Evolutionary conservation across 2,113 vertebrate genomes (phyloP), one percentile per base, ranked within the genome.

Genomic region (Ailurus styani): DNA sequence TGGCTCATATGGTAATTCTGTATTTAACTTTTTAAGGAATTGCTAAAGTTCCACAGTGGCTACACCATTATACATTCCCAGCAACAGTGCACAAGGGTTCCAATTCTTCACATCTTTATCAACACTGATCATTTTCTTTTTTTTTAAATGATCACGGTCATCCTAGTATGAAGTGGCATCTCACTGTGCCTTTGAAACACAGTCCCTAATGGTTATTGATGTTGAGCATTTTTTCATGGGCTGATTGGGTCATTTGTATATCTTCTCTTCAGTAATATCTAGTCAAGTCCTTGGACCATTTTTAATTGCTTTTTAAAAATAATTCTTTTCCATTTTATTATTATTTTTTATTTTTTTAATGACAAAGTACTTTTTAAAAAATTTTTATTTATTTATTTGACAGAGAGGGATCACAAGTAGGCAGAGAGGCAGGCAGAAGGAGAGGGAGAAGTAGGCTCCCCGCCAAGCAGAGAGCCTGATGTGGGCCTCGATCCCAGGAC

Each of bases 11-110:
- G n/a, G 15, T 62, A 83, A 91, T 73, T 72, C 79, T 72, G 75
- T 42, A 55, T 68, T 96, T 87, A 83, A 52, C 66, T 77, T 87
- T 95, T 23, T 91, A 66, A 95, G 82, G n/a, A 87, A 62, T 18
- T 57, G 40, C 40, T 14, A 9, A 64, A 55, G 20, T 52, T 83
- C 42, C 50, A 89, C 42, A 62, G 14, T 72, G 70, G 79, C 12
- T 25, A 13, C 42, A 79, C 62, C 62, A 47, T 55, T 88, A 72
- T 55, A 47, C 45, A 90, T 52, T 60, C 45, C 47, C 14, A 88
- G 31, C 62, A 81, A 90, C 21, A 75, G 60, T 40, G 15, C 42
- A 68, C 3, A 73, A 68, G 47, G 29, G 14, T 66, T 86, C 42
- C 13, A 81, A 34, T 82, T 94, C 86, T 52, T 57, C 55, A 47